A percentile compares a stretch with the other conserved stretches of the same genome.
These are phyloP conservation scores for Limnephilus rhombicus DNA, from an alignment of 2,888 invertebrate species.

Conservation along the genomic window DNA sequence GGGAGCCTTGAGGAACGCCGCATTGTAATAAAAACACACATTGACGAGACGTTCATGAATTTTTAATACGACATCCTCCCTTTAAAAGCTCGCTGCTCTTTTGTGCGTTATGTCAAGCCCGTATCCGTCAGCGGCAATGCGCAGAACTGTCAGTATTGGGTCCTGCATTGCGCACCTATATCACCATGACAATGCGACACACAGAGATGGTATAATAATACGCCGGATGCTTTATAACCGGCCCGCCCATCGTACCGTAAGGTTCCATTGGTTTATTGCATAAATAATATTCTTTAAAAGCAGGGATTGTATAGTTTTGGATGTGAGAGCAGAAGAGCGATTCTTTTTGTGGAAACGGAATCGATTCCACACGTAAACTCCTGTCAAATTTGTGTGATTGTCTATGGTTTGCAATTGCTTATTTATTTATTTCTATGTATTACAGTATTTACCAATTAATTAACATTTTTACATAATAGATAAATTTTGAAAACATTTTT, in stretches of 20 bases:
- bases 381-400: too few relatives aligned
- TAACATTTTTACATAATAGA: too few relatives aligned
- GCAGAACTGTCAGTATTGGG: neutral
- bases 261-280: neutral
- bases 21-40: neutral
- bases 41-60: neutral
- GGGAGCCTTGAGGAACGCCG: neutral
- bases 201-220: neutral
- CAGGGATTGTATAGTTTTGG: neutral
- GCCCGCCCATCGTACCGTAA: neutral
- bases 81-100: neutral
- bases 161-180: neutral
- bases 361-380: too few relatives aligned
- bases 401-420: too few relatives aligned
- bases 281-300: neutral
- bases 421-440: too few relatives aligned
- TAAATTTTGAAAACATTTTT: too few relatives aligned
- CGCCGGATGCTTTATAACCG: neutral
- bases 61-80: neutral
- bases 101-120: neutral
- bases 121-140: neutral
- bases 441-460: too few relatives aligned
- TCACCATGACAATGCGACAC: neutral
- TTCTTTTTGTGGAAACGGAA: too few relatives aligned
- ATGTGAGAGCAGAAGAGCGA: neutral